Base-by-base conservation (phyloP, 1,140 invertebrate species). In the Sycophila sp. region DNA sequence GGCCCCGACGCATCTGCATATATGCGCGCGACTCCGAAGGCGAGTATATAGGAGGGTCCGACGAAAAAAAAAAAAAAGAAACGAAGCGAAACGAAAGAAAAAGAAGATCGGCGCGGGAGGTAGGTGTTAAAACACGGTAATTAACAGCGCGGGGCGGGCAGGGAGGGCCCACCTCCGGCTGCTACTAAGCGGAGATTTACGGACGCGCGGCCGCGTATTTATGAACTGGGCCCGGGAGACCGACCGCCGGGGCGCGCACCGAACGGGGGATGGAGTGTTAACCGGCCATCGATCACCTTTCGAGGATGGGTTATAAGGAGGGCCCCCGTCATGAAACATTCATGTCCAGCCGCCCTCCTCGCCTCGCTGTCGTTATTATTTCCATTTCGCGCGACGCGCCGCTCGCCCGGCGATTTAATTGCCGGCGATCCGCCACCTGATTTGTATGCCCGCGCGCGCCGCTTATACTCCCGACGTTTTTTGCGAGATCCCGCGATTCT, bases 71-170 rank as follows among this genome's bases (percentile, higher is more conserved):
- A 19, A 30, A 28, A 15, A n/a, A 26, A n/a, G 26, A 40, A 17
- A 42, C 13, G 24, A 17, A 32, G n/a, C 2, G 49, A 28, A 19
- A 38, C 19, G 28, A 45, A 11, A 26, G 32, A 30, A 17, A 28
- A 4, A 2, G 32, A 51, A 40, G 58, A 53, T 58, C 13, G 56
- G 34, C 34, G 64, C 53, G 71, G 47, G 56, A 66, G 72, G 73
- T 75, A 86, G 84, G 84, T 84, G 84, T 84, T 85, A 86, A 85
- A 86, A 86, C 84, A 84, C 80, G 82, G 82, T 83, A 86, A 86
- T 86, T 84, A 86, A 85, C 82, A 85, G 83, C 78, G 78, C 77
- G 77, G 78, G 78, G 78, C 76, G 75, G 74, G 69, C 71, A 74
- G 69, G 63, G 72, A 73, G 73, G 82, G 80, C n/a, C 79, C 79